Percentiles rank a stretch among this genome's conserved stretches.
Conservation (phyloP, 2,113 vertebrate species). For the Pipra filicauda region DNA sequence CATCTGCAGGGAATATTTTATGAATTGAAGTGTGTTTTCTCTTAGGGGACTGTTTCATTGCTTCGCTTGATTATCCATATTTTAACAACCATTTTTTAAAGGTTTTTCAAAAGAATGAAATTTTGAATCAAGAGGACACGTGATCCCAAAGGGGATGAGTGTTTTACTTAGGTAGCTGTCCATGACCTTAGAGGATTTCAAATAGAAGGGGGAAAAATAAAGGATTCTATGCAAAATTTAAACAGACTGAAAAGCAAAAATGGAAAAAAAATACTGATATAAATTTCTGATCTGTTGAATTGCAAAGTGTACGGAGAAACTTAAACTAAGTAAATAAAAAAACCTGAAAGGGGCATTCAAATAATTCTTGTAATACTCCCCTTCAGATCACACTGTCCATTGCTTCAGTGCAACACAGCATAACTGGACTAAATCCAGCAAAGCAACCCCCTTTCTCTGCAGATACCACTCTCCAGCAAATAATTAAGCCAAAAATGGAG, state of each 20-base stretch:
- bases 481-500: not conserved
- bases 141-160: constrained; percentile 3
- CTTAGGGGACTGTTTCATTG: constrained; percentile 42
- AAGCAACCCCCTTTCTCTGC: not conserved
- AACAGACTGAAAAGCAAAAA: constrained; percentile 10
- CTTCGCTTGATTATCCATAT: constrained; percentile 71
- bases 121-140: constrained; percentile 45
- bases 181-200: constrained; percentile 18
- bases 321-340: not conserved
- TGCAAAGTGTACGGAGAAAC: not conserved
- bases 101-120: constrained; percentile 48
- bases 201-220: constrained; percentile 24
- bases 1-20: constrained; percentile 62
- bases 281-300: not conserved
- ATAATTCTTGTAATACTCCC: not conserved
- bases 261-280: not conserved
- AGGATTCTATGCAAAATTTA: constrained; percentile 42
- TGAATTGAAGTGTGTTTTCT: constrained; percentile 62
- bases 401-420: not conserved
- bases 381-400: not conserved
- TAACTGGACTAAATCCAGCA: not conserved
- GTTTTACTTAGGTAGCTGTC: constrained; percentile 46
- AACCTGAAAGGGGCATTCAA: not conserved
- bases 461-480: not conserved
- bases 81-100: constrained; percentile 58